Base-by-base conservation (phyloP, 2,797 vertebrate species). In the Thripadectes ignobilis region DNA sequence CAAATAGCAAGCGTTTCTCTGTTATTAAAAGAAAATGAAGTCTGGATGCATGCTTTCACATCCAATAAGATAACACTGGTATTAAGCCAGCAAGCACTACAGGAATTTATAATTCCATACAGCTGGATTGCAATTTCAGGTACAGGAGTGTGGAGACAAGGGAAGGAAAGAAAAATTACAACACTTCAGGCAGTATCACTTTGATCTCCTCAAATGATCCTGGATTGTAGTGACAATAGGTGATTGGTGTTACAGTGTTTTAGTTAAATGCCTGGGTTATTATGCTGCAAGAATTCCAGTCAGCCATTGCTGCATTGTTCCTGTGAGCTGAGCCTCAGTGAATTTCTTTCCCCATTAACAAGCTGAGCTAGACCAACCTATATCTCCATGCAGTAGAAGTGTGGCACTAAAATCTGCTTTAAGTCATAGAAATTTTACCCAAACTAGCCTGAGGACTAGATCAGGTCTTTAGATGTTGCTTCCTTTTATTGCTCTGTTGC, bases 1-100 rank as follows among this genome's bases (percentile, higher is more conserved):
- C 24, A 80, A 49, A 80, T 48, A 57, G 78, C n/a, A 78, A 89
- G 12, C 76, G 45, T 89, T 95, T 59, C 69, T n/a, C 29, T 92
- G 63, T 62, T 81, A 86, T 79, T 92, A 82, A 86, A 92, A 88
- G 91, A 94, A 88, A 90, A 76, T 1, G 2, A 81, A 57, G 26
- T 78, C 62, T 89, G 66, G 67, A 69, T 89, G 51, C n/a, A 41
- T 22, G 29, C 20, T 69, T 95, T 94, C 68, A 71, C 34, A 69
- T 86, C 73, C 65, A 86, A 12, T 79, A 76, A 79, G 77, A 52
- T 61, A 90, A 84, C 30, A 36, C 36, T 63, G 57, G 52, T 82
- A 82, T 76, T 73, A 92, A 57, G 74, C 85, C 83, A 78, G 69
- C 19, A 74, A 87, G 34, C 18, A 51, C 43, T 67, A 57, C 8